phyloP scores from a whole-genome alignment of 92 coral and sea anemone genomes.

The Anthopleura xanthogrammica region DNA sequence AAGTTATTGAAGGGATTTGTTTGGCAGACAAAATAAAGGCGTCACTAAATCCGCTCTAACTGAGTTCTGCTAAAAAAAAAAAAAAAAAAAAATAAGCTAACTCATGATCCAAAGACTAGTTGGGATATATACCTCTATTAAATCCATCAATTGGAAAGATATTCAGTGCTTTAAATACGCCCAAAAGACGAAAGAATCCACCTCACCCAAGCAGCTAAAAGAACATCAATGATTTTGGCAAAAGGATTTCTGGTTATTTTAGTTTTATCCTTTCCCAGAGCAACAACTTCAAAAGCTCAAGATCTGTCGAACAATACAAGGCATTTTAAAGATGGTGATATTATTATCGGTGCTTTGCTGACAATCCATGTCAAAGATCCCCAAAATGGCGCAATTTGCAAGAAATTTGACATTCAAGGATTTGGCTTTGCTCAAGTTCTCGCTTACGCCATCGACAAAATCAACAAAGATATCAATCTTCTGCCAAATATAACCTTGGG shows the following conservation, averaged over 20 bases:
- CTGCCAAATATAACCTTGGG: constrained; percentile 57
- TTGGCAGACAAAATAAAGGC: neutral
- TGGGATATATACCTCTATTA: neutral
- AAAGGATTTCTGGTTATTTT: neutral
- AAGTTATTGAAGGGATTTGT: neutral
- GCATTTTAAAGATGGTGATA: constrained; percentile 59
- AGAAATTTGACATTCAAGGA: constrained; percentile 35
- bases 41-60: neutral
- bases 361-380: constrained; percentile 36
- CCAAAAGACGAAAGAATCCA: neutral
- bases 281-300: neutral
- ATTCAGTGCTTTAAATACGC: neutral
- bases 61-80: neutral
- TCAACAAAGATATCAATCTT: constrained; percentile 57
- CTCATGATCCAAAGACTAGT: neutral
- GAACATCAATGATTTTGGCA: neutral
- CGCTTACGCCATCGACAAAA: constrained; percentile 55
- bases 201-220: neutral
- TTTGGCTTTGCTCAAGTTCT: constrained; percentile 59
- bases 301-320: neutral
- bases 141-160: neutral
- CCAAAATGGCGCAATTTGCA: constrained; percentile 22
- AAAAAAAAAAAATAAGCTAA: neutral
- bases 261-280: neutral
- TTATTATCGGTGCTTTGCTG: constrained; percentile 63